A percentile compares a stretch with the other conserved stretches of the same genome.
These are phyloP conservation scores for Erebia ligea DNA, from an alignment of 2,888 invertebrate genomes.

Conservation along the genomic window DNA sequence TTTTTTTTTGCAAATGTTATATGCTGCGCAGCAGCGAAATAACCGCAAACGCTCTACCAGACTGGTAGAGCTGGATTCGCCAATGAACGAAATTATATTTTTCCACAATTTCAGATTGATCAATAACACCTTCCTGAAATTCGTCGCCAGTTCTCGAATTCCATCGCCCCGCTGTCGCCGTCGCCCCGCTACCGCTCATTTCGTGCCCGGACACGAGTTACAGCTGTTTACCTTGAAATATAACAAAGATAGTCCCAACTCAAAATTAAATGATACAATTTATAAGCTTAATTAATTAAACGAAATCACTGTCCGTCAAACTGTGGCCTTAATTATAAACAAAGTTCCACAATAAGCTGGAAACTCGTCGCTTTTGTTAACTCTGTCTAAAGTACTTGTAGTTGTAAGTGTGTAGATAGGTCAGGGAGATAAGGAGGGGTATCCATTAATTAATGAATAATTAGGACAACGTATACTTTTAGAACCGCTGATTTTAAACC, in stretches of 20 bases:
- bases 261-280: background rate
- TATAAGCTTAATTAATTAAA: slow-evolving; percentile 5
- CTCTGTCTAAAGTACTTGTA: slow-evolving; percentile 2
- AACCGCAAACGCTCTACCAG: too few relatives aligned
- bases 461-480: background rate
- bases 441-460: slow-evolving; percentile 6
- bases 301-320: background rate
- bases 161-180: too few relatives aligned
- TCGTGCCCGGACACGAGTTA: background rate
- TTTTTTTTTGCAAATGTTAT: too few relatives aligned
- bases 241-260: background rate
- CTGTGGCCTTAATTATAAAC: background rate
- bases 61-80: too few relatives aligned
- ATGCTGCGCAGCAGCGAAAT: too few relatives aligned
- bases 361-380: background rate
- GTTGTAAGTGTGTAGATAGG: slow-evolving; percentile 9
- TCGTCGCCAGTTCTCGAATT: too few relatives aligned
- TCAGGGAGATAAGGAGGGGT: background rate
- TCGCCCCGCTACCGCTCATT: too few relatives aligned
- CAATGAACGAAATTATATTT: too few relatives aligned
- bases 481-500: background rate
- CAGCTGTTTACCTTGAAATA: background rate
- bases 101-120: too few relatives aligned
- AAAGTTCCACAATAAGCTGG: slow-evolving; percentile 7
- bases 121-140: too few relatives aligned